Base-by-base conservation (phyloP, 2,797 vertebrate genomes). In the Hozukius guyotensis region DNA sequence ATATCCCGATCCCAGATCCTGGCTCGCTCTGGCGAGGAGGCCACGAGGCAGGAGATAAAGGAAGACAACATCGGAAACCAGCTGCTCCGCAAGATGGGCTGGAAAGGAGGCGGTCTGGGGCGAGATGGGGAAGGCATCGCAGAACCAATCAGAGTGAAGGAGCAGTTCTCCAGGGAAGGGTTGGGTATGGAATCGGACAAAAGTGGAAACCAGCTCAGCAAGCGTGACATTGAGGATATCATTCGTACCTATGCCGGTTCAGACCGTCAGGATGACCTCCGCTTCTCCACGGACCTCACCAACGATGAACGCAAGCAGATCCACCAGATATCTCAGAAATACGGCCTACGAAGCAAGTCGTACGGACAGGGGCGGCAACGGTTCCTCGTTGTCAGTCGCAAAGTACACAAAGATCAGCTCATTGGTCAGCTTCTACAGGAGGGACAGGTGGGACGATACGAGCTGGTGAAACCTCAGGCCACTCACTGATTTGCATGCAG, bases 11-110 rank as follows among this genome's bases (percentile, higher is more conserved):
- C 97, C 60, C 97, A 98, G 94, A 99, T 99, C 76, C 94, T 96
- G 42, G 97, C 96, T 29, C 96, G 96, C 20, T 97, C 96, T 0
- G 96, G 94, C 0, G 96, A 97, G 62, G 97, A 98, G 72, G 95
- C 96, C 42, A 95, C 94, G 61, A 96, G 92, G 77, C 97, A 98
- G 84, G 96, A 98, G 92, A 99, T 99, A 76, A 98, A 97, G 81
- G 98, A 99, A 83, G 99, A 99, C 90, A 99, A 99, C 91, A 98
- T 99, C 0, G 99, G 99, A 64, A 99, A 99, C 87, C 98, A 98
- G 89, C 97, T 99, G 75, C 96, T 99, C 32, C 96, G 99, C 69
- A 99, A 99, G 93, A 99, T 99, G 99, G 99, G 98, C 65, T 99
- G 99, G 98, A 99, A 96, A 3, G 99, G 98, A 0, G 99, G 98